phyloP scores from a whole-genome alignment of 92 coral and sea anemone genomes.

The Isaurus tuberculatus region DNA sequence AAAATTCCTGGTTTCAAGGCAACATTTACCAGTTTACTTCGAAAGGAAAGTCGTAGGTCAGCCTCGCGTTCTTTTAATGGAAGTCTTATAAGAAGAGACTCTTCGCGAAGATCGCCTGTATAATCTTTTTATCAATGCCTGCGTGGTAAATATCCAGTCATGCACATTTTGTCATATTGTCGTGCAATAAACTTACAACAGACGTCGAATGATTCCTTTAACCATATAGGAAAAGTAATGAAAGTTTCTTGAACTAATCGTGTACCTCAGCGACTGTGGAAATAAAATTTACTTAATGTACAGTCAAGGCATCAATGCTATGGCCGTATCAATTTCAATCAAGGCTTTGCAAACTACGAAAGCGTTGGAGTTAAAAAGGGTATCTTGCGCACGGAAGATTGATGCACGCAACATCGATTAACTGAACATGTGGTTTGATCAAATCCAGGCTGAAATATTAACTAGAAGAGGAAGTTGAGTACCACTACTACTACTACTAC shows the following conservation, averaged over 20 bases:
- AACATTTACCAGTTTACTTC: constrained; percentile 64
- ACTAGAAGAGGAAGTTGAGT: no score
- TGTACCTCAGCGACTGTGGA: neutral
- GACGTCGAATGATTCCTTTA: neutral
- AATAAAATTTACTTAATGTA: neutral
- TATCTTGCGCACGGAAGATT: no score
- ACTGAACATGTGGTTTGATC: no score
- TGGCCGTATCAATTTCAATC: neutral
- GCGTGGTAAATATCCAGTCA: neutral
- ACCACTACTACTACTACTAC: no score
- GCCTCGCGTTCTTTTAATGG: constrained; percentile 48
- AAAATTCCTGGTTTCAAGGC: constrained; percentile 84
- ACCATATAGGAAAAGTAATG: neutral
- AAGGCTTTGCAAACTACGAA: no score
- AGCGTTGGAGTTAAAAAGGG: no score
- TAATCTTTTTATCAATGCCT: neutral
- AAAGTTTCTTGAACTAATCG: neutral
- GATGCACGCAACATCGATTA: no score
- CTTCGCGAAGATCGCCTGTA: constrained; percentile 48
- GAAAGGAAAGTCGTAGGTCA: constrained; percentile 55
- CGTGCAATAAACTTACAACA: neutral
- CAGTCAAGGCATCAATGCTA: neutral
- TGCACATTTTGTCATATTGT: neutral
- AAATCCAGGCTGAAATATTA: no score
- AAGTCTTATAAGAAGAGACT: constrained; percentile 63